Conservation (phyloP, 2,113 vertebrate genomes). For the Grantiella picta region DNA sequence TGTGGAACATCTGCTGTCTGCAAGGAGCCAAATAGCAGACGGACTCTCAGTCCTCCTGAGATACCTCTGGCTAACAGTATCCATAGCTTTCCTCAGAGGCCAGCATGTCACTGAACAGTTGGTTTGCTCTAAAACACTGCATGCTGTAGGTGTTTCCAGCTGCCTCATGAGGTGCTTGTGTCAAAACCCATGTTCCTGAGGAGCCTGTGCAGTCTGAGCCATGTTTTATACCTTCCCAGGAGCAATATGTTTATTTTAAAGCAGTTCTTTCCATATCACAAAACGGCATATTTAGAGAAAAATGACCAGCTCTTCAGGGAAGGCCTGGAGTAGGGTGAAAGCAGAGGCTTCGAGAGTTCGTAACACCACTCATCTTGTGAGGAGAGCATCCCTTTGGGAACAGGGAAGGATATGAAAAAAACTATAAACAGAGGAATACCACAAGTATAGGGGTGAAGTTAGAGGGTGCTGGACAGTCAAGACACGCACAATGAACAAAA, state of each 20-base stretch:
- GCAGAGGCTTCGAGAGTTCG: not conserved
- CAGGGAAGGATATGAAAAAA: not conserved
- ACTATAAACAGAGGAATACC: not conserved
- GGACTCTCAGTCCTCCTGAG: conserved; percentile 1
- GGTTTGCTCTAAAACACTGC: not conserved
- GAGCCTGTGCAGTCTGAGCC: not conserved
- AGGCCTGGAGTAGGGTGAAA: not conserved
- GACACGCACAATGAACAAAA: not conserved
- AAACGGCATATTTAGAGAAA: not conserved
- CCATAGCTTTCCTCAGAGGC: conserved; percentile 33
- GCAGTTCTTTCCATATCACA: not conserved
- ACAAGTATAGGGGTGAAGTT: not conserved
- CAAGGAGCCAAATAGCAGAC: conserved; percentile 48
- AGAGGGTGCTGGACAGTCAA: not conserved
- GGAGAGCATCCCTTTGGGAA: not conserved
- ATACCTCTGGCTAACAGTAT: conserved; percentile 25
- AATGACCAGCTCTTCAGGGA: not conserved
- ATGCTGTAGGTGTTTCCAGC: conserved; percentile 30
- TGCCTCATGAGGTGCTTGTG: not conserved
- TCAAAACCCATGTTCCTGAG: not conserved
- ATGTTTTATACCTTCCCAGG: not conserved
- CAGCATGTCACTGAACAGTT: conserved; percentile 34
- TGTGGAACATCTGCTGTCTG: conserved; percentile 42
- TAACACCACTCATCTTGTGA: not conserved
- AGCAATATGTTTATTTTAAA: not conserved